Conservation (phyloP, 2,888 invertebrate genomes). For the Drosophila cyrtoloma region DNA sequence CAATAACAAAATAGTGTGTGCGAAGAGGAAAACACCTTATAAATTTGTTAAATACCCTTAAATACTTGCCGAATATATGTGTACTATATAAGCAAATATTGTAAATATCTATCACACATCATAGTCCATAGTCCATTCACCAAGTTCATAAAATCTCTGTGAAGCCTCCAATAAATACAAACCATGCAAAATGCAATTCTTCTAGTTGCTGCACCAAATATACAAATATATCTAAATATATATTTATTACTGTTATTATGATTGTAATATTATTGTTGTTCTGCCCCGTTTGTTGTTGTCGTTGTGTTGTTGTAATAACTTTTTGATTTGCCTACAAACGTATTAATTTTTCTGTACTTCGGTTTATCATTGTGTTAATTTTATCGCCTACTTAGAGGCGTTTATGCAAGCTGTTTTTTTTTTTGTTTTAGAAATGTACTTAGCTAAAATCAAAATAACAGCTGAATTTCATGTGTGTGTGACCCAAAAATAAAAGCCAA, state of each 20-base stretch:
- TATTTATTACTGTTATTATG: slow-evolving; percentile 57
- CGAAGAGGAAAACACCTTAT: neutral
- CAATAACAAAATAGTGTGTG: neutral
- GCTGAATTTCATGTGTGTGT: slow-evolving; percentile 57
- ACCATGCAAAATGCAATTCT: slow-evolving; percentile 43
- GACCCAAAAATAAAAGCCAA: slow-evolving; percentile 40
- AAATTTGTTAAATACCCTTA: neutral
- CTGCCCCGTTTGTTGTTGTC: slow-evolving; percentile 55
- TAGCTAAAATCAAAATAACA: slow-evolving; percentile 51
- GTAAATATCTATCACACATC: slow-evolving; percentile 6
- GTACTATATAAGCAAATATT: neutral
- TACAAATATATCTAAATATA: slow-evolving; percentile 28
- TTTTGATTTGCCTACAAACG: slow-evolving; percentile 43
- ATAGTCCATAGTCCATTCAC: slow-evolving; percentile 8
- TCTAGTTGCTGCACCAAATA: slow-evolving; percentile 64
- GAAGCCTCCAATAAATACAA: slow-evolving; percentile 33
- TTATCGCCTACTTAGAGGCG: slow-evolving; percentile 72
- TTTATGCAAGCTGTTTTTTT: slow-evolving; percentile 66
- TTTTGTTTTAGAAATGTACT: slow-evolving; percentile 42
- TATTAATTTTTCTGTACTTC: slow-evolving; percentile 30
- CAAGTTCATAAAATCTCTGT: slow-evolving; percentile 3
- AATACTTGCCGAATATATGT: neutral
- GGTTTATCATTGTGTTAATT: slow-evolving; percentile 49
- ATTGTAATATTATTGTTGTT: slow-evolving; percentile 64
- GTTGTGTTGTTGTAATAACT: slow-evolving; percentile 49